Evolutionary conservation across 2,113 vertebrate genomes (phyloP).

Genomic region (Ceyx margarethae): DNA sequence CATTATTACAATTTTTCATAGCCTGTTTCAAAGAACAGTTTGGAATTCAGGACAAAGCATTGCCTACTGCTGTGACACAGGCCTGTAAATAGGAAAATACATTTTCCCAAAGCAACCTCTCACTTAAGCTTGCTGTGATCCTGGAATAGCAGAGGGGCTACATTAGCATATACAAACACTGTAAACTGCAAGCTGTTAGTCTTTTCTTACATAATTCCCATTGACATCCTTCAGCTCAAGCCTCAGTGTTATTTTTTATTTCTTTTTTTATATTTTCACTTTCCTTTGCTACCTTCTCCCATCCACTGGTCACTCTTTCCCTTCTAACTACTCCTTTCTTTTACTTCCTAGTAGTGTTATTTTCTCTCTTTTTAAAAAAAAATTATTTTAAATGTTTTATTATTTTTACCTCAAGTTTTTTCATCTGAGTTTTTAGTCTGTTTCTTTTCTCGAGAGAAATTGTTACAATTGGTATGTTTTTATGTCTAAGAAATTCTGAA

Average conservation of each 20-base stretch:
- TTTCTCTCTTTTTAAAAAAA: neutral
- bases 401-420: neutral
- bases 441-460: neutral
- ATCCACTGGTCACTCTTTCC: neutral
- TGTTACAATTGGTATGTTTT: neutral
- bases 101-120: neutral
- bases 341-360: neutral
- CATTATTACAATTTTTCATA: neutral
- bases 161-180: neutral
- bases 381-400: neutral
- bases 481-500: neutral
- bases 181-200: neutral
- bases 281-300: neutral
- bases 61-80: constrained; percentile 3
- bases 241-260: neutral
- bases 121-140: neutral
- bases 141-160: neutral
- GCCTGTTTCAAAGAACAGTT: neutral
- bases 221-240: neutral
- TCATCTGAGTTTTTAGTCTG: neutral
- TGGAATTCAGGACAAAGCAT: neutral
- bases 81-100: neutral
- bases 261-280: neutral
- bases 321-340: neutral
- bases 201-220: neutral